A percentile compares a stretch with the other conserved stretches of the same genome.
phyloP scores from a whole-genome alignment of 1,140 invertebrate genomes.

The Hyphantria cunea region DNA sequence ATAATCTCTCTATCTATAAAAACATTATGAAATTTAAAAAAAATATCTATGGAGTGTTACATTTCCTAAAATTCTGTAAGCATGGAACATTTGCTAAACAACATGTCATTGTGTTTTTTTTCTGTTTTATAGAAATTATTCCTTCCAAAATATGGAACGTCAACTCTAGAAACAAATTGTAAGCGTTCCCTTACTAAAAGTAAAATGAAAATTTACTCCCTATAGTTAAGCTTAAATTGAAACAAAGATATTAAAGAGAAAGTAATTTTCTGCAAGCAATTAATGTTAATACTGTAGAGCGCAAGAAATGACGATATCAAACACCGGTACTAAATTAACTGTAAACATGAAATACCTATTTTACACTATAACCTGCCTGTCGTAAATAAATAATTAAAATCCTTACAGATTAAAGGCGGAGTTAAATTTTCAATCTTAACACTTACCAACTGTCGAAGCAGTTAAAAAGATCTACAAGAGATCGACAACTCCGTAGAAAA shows the following conservation, averaged over 20 bases:
- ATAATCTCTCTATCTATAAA: no score
- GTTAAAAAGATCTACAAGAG: conserved; percentile 24
- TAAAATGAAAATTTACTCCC: background rate
- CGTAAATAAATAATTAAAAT: conserved; percentile 1
- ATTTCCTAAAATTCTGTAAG: no score
- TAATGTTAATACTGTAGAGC: conserved; percentile 22
- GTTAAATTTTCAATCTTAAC: conserved; percentile 23
- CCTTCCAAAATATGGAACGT: background rate
- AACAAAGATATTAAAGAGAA: conserved; percentile 9
- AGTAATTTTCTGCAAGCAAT: conserved; percentile 14
- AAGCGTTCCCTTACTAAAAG: background rate
- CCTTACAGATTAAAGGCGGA: conserved; percentile 11
- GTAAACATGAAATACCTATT: no score
- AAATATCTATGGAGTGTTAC: no score
- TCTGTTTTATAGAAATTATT: no score
- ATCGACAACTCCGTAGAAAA: conserved; percentile 28
- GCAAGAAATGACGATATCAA: conserved; percentile 24
- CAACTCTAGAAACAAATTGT: conserved; percentile 3
- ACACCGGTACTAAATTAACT: conserved; percentile 1
- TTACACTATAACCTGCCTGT: background rate
- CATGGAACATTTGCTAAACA: no score
- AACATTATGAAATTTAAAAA: no score
- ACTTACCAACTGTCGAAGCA: conserved; percentile 28
- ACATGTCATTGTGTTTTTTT: no score
- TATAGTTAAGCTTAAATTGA: conserved; percentile 3